Evolutionary conservation across 2,888 invertebrate genomes (phyloP).

Genomic region (Netelia fuscicornis): DNA sequence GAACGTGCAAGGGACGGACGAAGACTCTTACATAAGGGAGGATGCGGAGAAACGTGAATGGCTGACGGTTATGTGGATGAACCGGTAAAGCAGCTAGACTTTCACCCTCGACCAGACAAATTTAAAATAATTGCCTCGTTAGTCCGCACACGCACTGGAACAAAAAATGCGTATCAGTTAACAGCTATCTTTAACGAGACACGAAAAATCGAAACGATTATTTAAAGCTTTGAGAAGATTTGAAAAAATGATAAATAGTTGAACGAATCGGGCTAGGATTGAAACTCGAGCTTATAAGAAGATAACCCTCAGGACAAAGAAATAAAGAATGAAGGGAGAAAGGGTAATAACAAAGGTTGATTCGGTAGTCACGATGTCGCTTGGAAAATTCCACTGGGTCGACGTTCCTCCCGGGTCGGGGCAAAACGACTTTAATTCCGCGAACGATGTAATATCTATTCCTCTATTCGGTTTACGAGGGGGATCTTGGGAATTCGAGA

Average conservation of each 20-base stretch:
- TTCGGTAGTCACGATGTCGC: constrained; percentile 5
- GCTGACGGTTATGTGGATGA: constrained; percentile 30
- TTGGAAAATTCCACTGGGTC: constrained; percentile 49
- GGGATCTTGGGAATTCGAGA: constrained; percentile 59
- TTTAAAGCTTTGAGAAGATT: not conserved
- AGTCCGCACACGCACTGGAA: constrained; percentile 48
- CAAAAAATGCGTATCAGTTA: not conserved
- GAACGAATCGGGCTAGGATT: no score
- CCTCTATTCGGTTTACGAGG: constrained; percentile 62
- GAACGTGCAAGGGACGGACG: not conserved
- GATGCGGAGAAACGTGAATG: constrained; percentile 27
- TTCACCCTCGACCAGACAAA: constrained; percentile 61
- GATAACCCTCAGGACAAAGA: not conserved
- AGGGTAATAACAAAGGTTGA: no score
- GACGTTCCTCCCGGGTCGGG: constrained; percentile 47
- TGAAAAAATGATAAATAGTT: not conserved
- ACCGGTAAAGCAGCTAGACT: constrained; percentile 32
- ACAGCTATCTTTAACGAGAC: not conserved
- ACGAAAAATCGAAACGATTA: not conserved
- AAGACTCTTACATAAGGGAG: not conserved
- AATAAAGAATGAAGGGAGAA: not conserved
- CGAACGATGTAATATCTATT: constrained; percentile 70
- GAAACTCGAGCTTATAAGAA: not conserved
- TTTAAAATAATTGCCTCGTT: constrained; percentile 70
- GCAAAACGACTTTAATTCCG: constrained; percentile 60